Percentiles rank a stretch among this genome's conserved stretches.
Evolutionary conservation across 1,140 invertebrate genomes (phyloP).

Genomic region (Brachionus calyciflorus): DNA sequence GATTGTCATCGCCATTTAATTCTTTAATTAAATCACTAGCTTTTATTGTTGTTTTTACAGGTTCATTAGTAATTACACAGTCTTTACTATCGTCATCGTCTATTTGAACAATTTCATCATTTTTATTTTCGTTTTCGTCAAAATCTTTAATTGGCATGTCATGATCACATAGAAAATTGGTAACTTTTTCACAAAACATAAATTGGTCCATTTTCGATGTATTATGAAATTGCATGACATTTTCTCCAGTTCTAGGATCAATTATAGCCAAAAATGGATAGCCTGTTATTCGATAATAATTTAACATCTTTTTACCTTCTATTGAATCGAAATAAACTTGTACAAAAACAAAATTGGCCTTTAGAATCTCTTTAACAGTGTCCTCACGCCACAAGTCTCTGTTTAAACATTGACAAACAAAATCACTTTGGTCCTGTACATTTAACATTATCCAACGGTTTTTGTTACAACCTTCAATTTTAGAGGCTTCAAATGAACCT

Average conservation of each 20-base stretch:
- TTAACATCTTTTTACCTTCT: slow-evolving; percentile 69
- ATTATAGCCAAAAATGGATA: slow-evolving; percentile 73
- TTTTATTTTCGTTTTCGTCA: not conserved
- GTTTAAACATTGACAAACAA: slow-evolving; percentile 44
- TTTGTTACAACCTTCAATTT: slow-evolving; percentile 6
- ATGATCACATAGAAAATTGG: slow-evolving; percentile 37
- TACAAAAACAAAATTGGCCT: slow-evolving; percentile 48
- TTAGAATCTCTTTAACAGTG: slow-evolving; percentile 40
- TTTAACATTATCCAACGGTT: slow-evolving; percentile 29
- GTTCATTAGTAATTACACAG: not conserved
- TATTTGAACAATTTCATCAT: not conserved
- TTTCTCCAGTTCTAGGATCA: slow-evolving; percentile 71
- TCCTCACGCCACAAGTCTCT: slow-evolving; percentile 43
- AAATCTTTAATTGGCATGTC: slow-evolving; percentile 12
- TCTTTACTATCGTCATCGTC: not conserved
- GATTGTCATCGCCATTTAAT: not conserved
- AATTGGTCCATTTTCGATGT: slow-evolving; percentile 46
- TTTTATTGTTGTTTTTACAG: slow-evolving; percentile 12
- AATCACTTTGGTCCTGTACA: slow-evolving; percentile 40
- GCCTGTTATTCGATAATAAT: slow-evolving; percentile 69
- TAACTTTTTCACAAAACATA: slow-evolving; percentile 42
- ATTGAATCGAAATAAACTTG: slow-evolving; percentile 69
- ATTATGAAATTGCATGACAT: slow-evolving; percentile 45
- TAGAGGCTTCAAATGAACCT: slow-evolving; percentile 35
- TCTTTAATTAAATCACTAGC: slow-evolving; percentile 16